Evolutionary conservation across 2,113 vertebrate genomes (phyloP).

Genomic region (Strix aluco): DNA sequence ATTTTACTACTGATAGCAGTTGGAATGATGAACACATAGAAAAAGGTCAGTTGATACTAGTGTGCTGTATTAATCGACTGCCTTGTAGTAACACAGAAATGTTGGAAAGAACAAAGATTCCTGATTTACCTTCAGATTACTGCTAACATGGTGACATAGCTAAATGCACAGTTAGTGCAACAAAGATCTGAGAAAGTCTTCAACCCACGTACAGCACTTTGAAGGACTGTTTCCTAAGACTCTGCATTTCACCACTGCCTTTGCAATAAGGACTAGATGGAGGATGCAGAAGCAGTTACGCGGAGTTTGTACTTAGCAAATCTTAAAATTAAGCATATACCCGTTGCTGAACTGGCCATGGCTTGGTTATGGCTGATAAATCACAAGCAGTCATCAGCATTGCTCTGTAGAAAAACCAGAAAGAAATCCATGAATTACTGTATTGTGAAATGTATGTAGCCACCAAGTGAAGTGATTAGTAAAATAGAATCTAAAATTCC

Average conservation of each 20-base stretch:
- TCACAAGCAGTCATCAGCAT: slow-evolving; percentile 99
- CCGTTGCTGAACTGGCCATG: slow-evolving; percentile 96
- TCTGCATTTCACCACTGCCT: background rate
- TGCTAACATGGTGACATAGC: background rate
- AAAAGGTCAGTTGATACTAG: background rate
- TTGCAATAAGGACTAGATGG: background rate
- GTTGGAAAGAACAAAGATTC: background rate
- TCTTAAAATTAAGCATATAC: slow-evolving; percentile 69
- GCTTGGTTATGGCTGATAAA: slow-evolving; percentile 98
- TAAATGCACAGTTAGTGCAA: background rate
- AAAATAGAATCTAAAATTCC: background rate
- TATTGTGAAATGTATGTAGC: background rate
- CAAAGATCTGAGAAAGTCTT: background rate
- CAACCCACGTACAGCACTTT: background rate
- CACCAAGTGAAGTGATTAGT: background rate
- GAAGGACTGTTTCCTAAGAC: background rate
- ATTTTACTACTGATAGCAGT: background rate
- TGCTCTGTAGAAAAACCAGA: slow-evolving; percentile 76
- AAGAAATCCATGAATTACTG: background rate
- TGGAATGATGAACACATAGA: background rate
- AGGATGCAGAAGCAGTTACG: background rate
- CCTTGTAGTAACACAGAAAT: background rate
- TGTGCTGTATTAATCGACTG: background rate
- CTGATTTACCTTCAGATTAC: background rate
- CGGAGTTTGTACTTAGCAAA: background rate